Evolutionary conservation across 2,797 vertebrate species (phyloP).

Genomic region (Diceros bicornis): DNA sequence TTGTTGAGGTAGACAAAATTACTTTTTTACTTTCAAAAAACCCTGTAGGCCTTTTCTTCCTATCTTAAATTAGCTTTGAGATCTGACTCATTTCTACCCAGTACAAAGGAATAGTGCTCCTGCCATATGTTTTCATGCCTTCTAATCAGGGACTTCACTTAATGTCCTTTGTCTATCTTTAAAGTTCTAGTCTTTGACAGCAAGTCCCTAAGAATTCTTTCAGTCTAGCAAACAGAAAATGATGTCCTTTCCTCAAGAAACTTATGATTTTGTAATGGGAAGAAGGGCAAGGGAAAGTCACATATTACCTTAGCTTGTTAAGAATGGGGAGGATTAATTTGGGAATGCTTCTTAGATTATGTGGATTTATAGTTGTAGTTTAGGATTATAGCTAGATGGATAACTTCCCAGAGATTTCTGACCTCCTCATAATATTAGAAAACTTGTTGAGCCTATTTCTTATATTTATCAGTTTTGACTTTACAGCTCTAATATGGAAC

Average conservation of each 20-base stretch:
- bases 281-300: background rate
- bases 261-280: background rate
- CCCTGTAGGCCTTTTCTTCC: conserved; percentile 36
- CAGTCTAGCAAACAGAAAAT: background rate
- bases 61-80: background rate
- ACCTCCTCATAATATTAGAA: background rate
- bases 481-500: background rate
- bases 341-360: background rate
- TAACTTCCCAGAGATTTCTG: background rate
- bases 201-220: background rate
- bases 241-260: background rate
- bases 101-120: background rate
- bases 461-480: background rate
- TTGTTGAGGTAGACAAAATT: conserved; percentile 55
- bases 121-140: background rate
- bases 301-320: background rate
- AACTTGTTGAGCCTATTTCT: background rate
- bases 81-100: background rate
- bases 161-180: background rate
- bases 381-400: background rate
- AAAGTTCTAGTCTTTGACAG: background rate
- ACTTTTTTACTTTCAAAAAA: conserved; percentile 60
- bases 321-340: conserved; percentile 1
- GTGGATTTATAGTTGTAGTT: background rate
- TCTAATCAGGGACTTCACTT: background rate